Base-by-base conservation (phyloP, 2,888 invertebrate species). In the Erebia ligea region DNA sequence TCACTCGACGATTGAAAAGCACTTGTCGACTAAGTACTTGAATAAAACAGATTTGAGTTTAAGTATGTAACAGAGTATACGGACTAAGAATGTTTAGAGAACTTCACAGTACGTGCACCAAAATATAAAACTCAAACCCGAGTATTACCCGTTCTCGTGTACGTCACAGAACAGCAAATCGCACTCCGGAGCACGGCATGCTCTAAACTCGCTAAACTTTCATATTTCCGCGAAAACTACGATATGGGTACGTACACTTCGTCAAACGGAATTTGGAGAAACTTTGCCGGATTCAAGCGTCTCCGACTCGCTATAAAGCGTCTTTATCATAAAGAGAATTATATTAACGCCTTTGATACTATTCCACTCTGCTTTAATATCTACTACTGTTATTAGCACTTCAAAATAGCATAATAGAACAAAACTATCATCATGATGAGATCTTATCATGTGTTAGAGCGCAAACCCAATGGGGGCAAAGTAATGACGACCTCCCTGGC, bases 191-290 rank as follows among this genome's bases (percentile, higher is more conserved):
- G 17, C 59, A 19, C 59, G 68, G 63, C 21, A 65, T 56, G 68
- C 59, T 56, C 58, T 67, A 40, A 70, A 69, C 67, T 65, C 64
- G 64, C 70, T 59, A 63, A 75, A 72, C 71, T 73, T 71, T 70
- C 61, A 65, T 70, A 74, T 74, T 59, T 58, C 66, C 69, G 45
- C 69, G 69, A 68, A 68, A 75, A 71, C 73, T 68, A 71, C 50
- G 34, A 69, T 52, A 34, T 48, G 70, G 69, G 63, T 56, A 66
- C 52, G 42, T 67, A 68, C 61, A 66, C 59, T 66, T 59, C 58
- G 65, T n/a, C 40, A 68, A 72, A 72, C 66, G 45, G 56, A 72
- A 72, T 70, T 68, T 68, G 19, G 15, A 45, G n/a, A 40, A 70
- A 73, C 25, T 70, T 70, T 19, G 45, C 45, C 15, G 45, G 21